Evolutionary conservation across 2,888 invertebrate genomes (phyloP).

Genomic region (Pecten maximus): DNA sequence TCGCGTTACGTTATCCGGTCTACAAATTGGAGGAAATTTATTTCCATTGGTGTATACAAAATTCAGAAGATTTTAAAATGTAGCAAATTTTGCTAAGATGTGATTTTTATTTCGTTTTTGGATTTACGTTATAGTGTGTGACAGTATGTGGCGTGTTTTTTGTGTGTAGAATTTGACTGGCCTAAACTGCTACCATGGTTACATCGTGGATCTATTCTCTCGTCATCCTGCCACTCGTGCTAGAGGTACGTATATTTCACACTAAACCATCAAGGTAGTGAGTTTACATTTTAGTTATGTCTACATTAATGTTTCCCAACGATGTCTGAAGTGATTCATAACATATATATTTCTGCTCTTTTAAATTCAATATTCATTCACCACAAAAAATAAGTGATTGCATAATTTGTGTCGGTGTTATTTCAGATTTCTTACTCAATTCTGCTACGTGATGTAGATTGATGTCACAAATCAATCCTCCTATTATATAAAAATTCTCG

Average conservation of each 20-base stretch:
- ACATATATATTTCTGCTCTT: background rate
- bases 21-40: background rate
- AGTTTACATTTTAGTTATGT: background rate
- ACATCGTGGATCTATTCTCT: slow-evolving; percentile 12
- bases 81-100: slow-evolving; percentile 28
- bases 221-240: background rate
- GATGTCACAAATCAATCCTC: background rate
- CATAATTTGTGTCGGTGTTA: background rate
- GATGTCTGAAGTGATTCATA: background rate
- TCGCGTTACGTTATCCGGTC: background rate
- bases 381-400: background rate
- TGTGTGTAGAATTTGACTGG: slow-evolving; percentile 35
- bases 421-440: background rate
- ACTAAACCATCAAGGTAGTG: background rate
- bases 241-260: background rate
- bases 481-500: background rate
- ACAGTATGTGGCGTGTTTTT: slow-evolving; percentile 17
- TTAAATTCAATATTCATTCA: background rate
- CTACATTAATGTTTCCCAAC: background rate
- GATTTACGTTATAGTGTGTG: background rate
- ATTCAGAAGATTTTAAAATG: slow-evolving; percentile 28
- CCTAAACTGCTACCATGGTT: slow-evolving; percentile 23
- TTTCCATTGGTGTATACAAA: background rate
- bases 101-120: slow-evolving; percentile 17
- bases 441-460: background rate